Base-by-base conservation (phyloP, 1,140 invertebrate genomes). In the Listronotus oregonensis region DNA sequence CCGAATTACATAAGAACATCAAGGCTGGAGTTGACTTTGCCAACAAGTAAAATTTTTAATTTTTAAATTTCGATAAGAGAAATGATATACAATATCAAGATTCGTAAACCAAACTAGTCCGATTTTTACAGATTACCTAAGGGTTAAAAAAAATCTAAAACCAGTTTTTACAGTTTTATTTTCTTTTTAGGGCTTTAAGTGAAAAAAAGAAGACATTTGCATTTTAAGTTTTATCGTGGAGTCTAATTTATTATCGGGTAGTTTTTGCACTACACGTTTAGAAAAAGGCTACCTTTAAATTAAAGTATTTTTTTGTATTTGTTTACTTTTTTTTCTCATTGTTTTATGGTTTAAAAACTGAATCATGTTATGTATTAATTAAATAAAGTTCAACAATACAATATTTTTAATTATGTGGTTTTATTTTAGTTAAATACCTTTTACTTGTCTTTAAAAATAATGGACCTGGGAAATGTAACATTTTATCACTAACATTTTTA, bases 1-100 rank as follows among this genome's bases (percentile, higher is more conserved):
- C 95, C 10, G 97, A 99, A 81, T 83, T 99, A 5, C 89, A 95
- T 78, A 92, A 92, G 77, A 98, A 97, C 80, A 98, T 99, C 76
- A 85, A 95, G 78, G 97, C 96, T 75, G 97, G 97, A 68, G 93
- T 95, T 75, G 90, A 97, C 37, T 99, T 99, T 82, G 91, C 89
- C 54, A 89, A 90, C 52, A 71, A 75, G 66, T 70, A 67, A 67
- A 56, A 12, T 34, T 1, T 27, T 11, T 12, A 18, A 34, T 27
- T n/a, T n/a, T n/a, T 39, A 21, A 8, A 11, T 32, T 44, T 54
- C 32, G 14, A n/a, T n/a, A 49, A n/a, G 17, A 37, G 9, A 17
- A 55, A 17, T 40, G 11, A 18, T 6, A n/a, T 47, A 58, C 15
- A 43, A 27, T 46, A 18, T 54, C 6, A 57, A 37, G 39, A 57